Evolutionary conservation across 2,113 vertebrate genomes (phyloP).

Genomic region (Xiphophorus maculatus): DNA sequence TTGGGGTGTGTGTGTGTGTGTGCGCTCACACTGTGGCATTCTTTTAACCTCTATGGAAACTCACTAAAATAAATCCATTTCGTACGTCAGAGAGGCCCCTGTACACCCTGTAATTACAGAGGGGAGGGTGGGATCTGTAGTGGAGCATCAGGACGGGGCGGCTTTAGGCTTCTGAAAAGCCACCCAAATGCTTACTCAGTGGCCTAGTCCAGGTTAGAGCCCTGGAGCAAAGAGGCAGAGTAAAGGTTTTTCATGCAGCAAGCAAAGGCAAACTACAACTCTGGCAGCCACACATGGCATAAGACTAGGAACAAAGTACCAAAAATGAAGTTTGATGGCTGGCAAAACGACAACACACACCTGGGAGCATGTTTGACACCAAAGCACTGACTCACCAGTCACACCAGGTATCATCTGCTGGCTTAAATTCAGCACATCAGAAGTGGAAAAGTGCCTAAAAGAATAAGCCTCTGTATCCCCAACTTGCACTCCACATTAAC

Average conservation of each 20-base stretch:
- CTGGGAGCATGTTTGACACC: background rate
- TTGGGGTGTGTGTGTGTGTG: slow-evolving; percentile 35
- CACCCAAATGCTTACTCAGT: slow-evolving; percentile 68
- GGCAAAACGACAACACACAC: background rate
- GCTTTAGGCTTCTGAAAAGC: slow-evolving; percentile 69
- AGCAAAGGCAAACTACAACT: slow-evolving; percentile 26
- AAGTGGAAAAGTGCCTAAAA: slow-evolving; percentile 51
- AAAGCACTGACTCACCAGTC: slow-evolving; percentile 17
- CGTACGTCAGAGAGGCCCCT: slow-evolving; percentile 82
- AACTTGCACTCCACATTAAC: slow-evolving; percentile 40
- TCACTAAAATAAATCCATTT: slow-evolving; percentile 84
- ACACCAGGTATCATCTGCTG: slow-evolving; percentile 11
- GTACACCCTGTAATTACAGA: slow-evolving; percentile 82
- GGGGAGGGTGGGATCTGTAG: slow-evolving; percentile 70
- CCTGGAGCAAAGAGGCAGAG: slow-evolving; percentile 56
- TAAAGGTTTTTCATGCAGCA: slow-evolving; percentile 23
- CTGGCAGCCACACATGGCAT: slow-evolving; percentile 1
- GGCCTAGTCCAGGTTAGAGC: slow-evolving; percentile 53
- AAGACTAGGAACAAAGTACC: background rate
- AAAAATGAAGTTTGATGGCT: background rate
- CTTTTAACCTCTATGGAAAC: slow-evolving; percentile 85
- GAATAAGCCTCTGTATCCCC: slow-evolving; percentile 45
- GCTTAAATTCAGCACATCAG: slow-evolving; percentile 31
- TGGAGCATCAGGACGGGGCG: slow-evolving; percentile 59
- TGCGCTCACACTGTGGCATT: slow-evolving; percentile 75